Conservation (phyloP, 2,888 invertebrate species). For the Lasioglossum figueresi region DNA sequence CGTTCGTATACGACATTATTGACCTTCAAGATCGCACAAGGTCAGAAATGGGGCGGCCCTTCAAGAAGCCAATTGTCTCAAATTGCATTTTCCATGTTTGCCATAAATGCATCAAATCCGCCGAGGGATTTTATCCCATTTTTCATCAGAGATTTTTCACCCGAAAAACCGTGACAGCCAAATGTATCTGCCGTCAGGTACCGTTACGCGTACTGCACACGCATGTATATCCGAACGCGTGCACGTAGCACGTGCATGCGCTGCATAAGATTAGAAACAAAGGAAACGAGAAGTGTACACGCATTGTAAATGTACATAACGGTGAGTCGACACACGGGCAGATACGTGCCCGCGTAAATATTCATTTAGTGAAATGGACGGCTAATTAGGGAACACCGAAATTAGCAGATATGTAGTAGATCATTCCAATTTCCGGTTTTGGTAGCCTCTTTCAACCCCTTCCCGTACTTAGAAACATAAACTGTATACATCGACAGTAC, state of each 20-base stretch:
- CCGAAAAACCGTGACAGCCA: conserved; percentile 31
- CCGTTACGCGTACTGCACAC: conserved; percentile 57
- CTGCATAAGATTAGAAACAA: conserved; percentile 43
- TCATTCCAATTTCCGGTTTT: neutral
- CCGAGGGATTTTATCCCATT: neutral
- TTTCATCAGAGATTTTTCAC: neutral
- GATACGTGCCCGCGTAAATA: neutral
- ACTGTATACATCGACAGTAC: neutral
- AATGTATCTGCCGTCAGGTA: conserved; percentile 49
- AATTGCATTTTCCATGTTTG: neutral
- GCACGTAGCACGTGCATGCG: conserved; percentile 56
- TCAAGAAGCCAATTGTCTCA: neutral
- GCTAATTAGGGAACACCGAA: conserved; percentile 9
- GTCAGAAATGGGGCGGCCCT: too few relatives aligned
- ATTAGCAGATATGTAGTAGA: neutral
- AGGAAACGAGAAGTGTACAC: conserved; percentile 46
- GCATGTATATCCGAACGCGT: conserved; percentile 24
- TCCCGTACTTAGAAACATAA: neutral
- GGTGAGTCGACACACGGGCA: conserved; percentile 16
- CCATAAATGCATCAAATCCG: neutral
- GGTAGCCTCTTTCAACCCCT: neutral
- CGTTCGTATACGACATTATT: too few relatives aligned
- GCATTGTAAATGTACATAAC: conserved; percentile 35
- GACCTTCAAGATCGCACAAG: too few relatives aligned
- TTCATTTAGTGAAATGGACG: conserved; percentile 20